Evolutionary conservation across 2,113 vertebrate species (phyloP), one percentile per base, ranked within the genome.

Genomic region (Herpetotheres cachinnans): DNA sequence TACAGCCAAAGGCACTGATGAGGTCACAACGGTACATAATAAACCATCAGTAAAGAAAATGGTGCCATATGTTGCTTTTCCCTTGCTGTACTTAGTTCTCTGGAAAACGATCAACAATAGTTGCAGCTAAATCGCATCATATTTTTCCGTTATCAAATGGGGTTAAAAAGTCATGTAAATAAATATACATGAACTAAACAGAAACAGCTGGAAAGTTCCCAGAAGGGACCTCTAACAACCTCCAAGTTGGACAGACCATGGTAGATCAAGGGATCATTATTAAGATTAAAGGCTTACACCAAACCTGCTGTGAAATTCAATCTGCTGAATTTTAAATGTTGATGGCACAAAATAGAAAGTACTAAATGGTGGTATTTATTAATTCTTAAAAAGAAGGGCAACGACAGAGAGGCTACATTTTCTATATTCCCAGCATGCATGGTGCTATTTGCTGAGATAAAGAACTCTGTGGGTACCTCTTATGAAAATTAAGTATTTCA

Each of bases 181-280:
- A 98, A 98, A 98, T 98, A 98, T 93, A 98, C 97, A 98, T 98
- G 96, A 98, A 97, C 94, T 97, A 94, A 98, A 98, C 89, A 94
- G 89, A 94, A 98, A 97, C 97, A 98, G 97, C 97, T 98, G 96
- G 97, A 97, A 97, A 93, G 83, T 93, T 98, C 98, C 97, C 97
- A 97, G 83, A 86, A 95, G 98, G 76, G 91, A 96, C 94, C 91
- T 97, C 95, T 96, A 98, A 97, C 93, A 97, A 97, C 97, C 97
- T 98, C 97, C 92, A 95, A 95, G 96, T 89, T 97, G 95, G 95
- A 98, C 16, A 1, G 93, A 86, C 83, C 96, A 81, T 38, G 86
- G 94, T 89, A 97, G 98, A 98, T 98, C 97, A 98, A 98, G 97
- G 97, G 97, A 98, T 98, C 97, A 72, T 98, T 98, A 98, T 94